Base-by-base conservation (phyloP, 2,113 vertebrate genomes). In the Grus americana region DNA sequence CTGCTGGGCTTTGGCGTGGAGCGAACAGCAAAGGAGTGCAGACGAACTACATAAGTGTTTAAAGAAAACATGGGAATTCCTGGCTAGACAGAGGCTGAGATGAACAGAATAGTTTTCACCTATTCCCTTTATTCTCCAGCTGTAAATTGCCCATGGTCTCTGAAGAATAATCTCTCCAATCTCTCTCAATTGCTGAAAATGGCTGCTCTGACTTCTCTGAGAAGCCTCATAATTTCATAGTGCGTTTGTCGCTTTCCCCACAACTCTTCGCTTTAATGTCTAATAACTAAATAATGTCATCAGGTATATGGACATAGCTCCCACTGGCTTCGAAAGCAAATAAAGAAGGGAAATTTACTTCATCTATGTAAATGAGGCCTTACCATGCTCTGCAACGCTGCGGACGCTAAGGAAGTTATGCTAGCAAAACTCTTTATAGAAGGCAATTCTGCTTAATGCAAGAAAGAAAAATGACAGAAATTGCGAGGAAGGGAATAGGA, bases 381-480 rank as follows among this genome's bases (percentile, higher is more conserved):
- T 86, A 74, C 61, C 50, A 34, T 65, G 32, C 73, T 72, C 47
- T n/a, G 66, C 38, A 83, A 26, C 80, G 84, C 54, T 86, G 70
- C 46, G 95, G 78, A 86, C 84, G 75, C 34, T 67, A 70, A 84
- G 79, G 61, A 88, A 86, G 57, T 89, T 86, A 40, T 55, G 61
- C 65, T 74, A 90, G 26, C 29, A 90, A 91, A 96, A 84, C 42
- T 62, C 80, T 86, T 88, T 92, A 85, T 46, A 78, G 72, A 85
- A 94, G 30, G 40, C 49, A 93, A 36, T 72, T 95, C 27, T 70
- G 23, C 61, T 80, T 73, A 73, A 87, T 86, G 38, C 50, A 90
- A 93, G 79, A 65, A 70, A 92, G 57, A 92, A 93, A 94, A 91
- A 94, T 36, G 16, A 76, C 71, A 95, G 58, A 89, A 92, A 88